Percentiles rank a stretch among this genome's conserved stretches.
Evolutionary conservation across 2,113 vertebrate species (phyloP).

Genomic region (Rhinolophus sinicus): DNA sequence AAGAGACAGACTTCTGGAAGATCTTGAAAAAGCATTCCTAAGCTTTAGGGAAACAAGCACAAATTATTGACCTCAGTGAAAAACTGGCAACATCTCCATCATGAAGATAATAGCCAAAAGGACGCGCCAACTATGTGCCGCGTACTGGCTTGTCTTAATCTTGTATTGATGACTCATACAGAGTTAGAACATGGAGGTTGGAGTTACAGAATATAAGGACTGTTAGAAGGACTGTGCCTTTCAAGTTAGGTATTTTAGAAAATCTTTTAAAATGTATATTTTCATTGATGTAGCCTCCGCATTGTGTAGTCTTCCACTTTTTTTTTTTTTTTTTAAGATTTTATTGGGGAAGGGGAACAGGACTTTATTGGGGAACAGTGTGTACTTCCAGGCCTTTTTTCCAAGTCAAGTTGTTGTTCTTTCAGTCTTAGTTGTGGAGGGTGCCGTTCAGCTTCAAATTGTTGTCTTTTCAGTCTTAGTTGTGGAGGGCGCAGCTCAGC

Average conservation of each 20-base stretch:
- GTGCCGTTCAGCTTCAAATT: too few relatives aligned
- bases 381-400: too few relatives aligned
- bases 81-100: background rate
- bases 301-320: background rate
- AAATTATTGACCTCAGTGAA: constrained; percentile 46
- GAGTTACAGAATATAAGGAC: background rate
- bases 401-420: too few relatives aligned
- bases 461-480: too few relatives aligned
- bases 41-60: constrained; percentile 42
- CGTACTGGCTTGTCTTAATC: background rate
- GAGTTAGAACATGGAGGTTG: background rate
- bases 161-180: background rate
- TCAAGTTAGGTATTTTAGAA: constrained; percentile 24
- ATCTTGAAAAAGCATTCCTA: constrained; percentile 40
- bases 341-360: too few relatives aligned
- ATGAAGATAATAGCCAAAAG: background rate
- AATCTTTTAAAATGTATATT: background rate
- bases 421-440: too few relatives aligned
- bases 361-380: too few relatives aligned
- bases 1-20: constrained; percentile 54
- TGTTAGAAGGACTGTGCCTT: constrained; percentile 24
- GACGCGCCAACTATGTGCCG: background rate
- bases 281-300: background rate
- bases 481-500: too few relatives aligned
- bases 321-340: too few relatives aligned